Percentiles rank a stretch among this genome's conserved stretches.
Evolutionary conservation across 2,113 vertebrate genomes (phyloP).

Genomic region (human): DNA sequence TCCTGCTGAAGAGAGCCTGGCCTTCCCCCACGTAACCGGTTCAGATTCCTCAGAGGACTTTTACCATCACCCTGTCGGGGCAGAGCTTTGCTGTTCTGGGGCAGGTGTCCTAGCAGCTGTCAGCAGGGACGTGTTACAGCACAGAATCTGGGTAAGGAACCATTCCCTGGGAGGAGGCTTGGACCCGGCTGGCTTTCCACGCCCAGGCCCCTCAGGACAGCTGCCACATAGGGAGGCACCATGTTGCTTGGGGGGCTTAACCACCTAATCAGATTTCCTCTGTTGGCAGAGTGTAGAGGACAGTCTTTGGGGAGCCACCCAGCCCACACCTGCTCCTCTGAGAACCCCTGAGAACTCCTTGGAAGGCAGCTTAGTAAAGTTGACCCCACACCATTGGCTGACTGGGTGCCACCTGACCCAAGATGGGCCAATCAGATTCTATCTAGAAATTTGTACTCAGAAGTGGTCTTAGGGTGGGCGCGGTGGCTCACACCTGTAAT

Average conservation of each 20-base stretch:
- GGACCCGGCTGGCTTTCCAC: not conserved
- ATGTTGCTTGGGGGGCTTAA: not conserved
- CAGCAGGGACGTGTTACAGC: not conserved
- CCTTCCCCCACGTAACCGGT: accelerated
- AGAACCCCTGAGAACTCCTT: not conserved
- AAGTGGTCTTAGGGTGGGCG: not conserved
- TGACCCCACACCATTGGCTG: not conserved
- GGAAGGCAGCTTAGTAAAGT: too few relatives aligned
- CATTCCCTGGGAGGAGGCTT: not conserved
- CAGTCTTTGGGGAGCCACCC: not conserved
- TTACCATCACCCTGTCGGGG: not conserved
- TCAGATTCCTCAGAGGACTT: not conserved
- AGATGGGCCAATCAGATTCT: not conserved
- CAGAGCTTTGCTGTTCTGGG: not conserved
- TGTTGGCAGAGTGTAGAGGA: not conserved
- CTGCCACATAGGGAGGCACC: not conserved
- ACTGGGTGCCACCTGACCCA: not conserved
- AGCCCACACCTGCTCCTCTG: not conserved
- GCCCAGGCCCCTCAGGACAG: not conserved
- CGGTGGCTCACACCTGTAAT: too few relatives aligned
- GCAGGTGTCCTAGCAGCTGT: not conserved
- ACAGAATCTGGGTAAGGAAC: not conserved
- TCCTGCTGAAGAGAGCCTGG: not conserved
- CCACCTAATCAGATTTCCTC: not conserved
- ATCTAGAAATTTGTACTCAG: not conserved